Evolutionary conservation across 2,888 invertebrate genomes (phyloP).

Genomic region (Pogonocherus hispidulus): DNA sequence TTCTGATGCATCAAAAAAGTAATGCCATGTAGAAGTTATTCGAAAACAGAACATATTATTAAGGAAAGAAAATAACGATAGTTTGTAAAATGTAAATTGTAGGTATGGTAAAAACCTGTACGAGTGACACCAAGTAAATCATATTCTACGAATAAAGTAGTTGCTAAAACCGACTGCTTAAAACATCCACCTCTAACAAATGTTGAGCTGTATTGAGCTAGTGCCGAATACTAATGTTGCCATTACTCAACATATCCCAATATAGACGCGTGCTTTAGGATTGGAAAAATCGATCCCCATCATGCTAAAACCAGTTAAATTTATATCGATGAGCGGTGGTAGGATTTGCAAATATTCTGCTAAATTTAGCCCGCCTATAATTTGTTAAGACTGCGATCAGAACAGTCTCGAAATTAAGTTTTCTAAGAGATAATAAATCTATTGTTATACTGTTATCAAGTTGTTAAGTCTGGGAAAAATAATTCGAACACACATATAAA

Average conservation of each 20-base stretch:
- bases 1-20: too few species aligned
- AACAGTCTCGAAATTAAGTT: not conserved
- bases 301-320: not conserved
- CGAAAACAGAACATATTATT: too few species aligned
- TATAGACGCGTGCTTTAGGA: not conserved
- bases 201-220: not conserved
- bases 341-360: not conserved
- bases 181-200: not conserved
- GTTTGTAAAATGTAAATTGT: too few species aligned
- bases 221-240: slow-evolving; percentile 1
- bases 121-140: too few species aligned
- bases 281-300: not conserved
- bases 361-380: not conserved
- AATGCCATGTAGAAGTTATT: too few species aligned
- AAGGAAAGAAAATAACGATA: too few species aligned
- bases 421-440: not conserved
- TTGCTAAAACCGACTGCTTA: too few species aligned
- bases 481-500: not conserved
- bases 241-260: slow-evolving; percentile 2
- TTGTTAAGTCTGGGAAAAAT: not conserved
- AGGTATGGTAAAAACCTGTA: too few species aligned
- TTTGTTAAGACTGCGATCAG: not conserved
- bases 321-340: not conserved
- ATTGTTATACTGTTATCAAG: not conserved
- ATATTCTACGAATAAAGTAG: too few species aligned